Evolutionary conservation across 2,888 invertebrate genomes (phyloP), one percentile per base, ranked within the genome.

Genomic region (Gasteruption jaculator): DNA sequence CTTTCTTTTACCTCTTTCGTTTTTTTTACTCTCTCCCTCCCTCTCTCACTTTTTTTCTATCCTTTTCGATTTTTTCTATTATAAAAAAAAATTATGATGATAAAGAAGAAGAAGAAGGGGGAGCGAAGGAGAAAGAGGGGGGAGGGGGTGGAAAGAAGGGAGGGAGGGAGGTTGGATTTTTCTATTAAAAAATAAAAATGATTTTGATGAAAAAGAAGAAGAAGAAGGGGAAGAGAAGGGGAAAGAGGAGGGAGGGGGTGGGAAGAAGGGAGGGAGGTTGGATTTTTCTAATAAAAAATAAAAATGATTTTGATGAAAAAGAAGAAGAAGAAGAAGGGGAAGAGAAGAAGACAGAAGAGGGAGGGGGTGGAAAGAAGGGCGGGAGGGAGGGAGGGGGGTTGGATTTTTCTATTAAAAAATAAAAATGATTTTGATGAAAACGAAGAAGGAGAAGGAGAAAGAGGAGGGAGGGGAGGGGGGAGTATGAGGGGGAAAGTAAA

Each of bases 291-390:
- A n/a, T n/a, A n/a, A n/a, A n/a, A n/a, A n/a, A n/a, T n/a, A n/a
- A n/a, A n/a, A n/a, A n/a, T n/a, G n/a, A n/a, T n/a, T n/a, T n/a
- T n/a, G n/a, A n/a, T n/a, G n/a, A n/a, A n/a, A n/a, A n/a, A n/a
- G n/a, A n/a, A n/a, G 39, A 33, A 15, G 27, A 14, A 15, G 1
- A 15, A 27, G 40, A 30, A 33, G 37, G 25, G 30, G 33, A 40
- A 38, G 40, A 35, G 40, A 46, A 43, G 36, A 45, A 41, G 34
- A 40, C 40, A 34, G 48, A 27, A 35, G 38, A 16, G 38, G 32
- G 36, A 22, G 36, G 39, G 27, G 33, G 25, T 33, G 25, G 32
- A 41, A 38, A 30, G 41, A 34, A 33, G 29, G 37, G 41, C 16
- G 35, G 37, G 22, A 36, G 38, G 42, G 32, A 42, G 40, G 19